These are phyloP conservation scores for Micromys minutus DNA, from an alignment of 2,113 vertebrate species.

Conservation along the genomic window DNA sequence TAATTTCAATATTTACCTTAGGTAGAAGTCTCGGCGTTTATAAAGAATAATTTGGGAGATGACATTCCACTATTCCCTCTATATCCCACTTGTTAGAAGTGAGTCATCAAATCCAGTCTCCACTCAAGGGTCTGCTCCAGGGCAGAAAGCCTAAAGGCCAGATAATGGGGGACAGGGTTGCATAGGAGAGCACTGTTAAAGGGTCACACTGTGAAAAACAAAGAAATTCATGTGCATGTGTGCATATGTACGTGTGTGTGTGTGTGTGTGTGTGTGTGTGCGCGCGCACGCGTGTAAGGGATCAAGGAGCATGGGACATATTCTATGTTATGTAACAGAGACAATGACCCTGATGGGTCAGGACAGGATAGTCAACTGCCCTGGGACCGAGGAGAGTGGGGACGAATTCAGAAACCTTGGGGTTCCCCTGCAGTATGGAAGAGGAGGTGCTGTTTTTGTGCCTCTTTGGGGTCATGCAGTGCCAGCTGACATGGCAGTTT, in stretches of 20 bases:
- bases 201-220: not conserved
- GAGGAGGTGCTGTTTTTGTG: not conserved
- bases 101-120: not conserved
- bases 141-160: no score
- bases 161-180: not conserved
- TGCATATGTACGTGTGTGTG: not conserved
- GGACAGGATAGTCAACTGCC: not conserved
- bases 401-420: not conserved
- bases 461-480: accelerated
- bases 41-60: not conserved
- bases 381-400: not conserved
- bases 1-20: not conserved
- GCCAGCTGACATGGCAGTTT: not conserved
- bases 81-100: not conserved
- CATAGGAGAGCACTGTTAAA: not conserved
- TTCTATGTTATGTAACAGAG: no score
- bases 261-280: not conserved
- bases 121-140: not conserved
- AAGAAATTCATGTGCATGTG: not conserved
- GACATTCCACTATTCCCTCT: not conserved
- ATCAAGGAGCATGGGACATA: not conserved
- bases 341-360: not conserved
- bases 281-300: not conserved
- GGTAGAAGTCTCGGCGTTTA: not conserved
- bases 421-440: not conserved